Percentiles rank a stretch among this genome's conserved stretches.
phyloP scores from a whole-genome alignment of 2,113 vertebrate species.

The Leuciscus idus region DNA sequence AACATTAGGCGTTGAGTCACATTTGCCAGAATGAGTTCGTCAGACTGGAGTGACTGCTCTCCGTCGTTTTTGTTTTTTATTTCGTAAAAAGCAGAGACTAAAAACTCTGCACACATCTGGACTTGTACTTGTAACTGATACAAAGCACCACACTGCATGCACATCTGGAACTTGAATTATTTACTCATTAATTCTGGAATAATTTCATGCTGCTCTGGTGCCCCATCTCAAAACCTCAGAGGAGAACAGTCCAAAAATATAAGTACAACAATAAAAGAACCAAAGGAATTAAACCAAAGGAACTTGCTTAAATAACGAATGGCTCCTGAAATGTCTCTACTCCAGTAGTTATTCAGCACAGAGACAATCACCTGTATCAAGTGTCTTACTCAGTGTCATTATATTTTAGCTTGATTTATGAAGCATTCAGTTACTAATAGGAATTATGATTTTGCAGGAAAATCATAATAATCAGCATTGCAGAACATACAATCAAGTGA shows the following conservation, averaged over 20 bases:
- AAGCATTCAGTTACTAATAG: not conserved
- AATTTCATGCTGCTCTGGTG: constrained; percentile 49
- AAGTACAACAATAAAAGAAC: constrained; percentile 2
- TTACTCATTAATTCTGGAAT: constrained; percentile 64
- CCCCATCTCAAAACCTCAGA: constrained; percentile 42
- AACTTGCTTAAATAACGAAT: not conserved
- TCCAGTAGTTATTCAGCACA: not conserved
- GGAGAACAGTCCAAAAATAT: constrained; percentile 5
- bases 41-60: constrained; percentile 49
- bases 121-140: constrained; percentile 60
- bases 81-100: constrained; percentile 49
- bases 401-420: not conserved
- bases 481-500: not conserved
- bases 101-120: constrained; percentile 60
- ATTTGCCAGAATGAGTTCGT: constrained; percentile 54
- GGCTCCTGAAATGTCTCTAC: not conserved
- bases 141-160: constrained; percentile 55
- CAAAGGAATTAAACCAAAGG: not conserved
- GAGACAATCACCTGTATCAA: not conserved
- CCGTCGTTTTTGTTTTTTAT: constrained; percentile 35
- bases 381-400: not conserved
- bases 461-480: not conserved
- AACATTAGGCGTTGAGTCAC: constrained; percentile 53
- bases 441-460: not conserved
- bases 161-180: constrained; percentile 69